A percentile compares a stretch with the other conserved stretches of the same genome.
Evolutionary conservation across 1,140 invertebrate genomes (phyloP).

Genomic region (Drosophila erecta): DNA sequence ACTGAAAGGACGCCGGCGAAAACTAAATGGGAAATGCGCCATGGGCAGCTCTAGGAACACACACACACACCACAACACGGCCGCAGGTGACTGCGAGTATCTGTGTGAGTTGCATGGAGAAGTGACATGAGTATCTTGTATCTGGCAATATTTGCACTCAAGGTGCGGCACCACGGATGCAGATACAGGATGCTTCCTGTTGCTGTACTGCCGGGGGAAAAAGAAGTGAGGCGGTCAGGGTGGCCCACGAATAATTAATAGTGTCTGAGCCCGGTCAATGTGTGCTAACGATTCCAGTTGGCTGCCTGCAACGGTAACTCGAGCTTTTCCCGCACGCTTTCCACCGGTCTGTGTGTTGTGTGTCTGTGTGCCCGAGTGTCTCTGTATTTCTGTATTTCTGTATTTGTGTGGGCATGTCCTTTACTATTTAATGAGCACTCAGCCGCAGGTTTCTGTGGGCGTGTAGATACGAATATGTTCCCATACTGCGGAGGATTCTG

Average conservation of each 20-base stretch:
- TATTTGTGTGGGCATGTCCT: conserved; percentile 17
- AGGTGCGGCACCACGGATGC: conserved; percentile 29
- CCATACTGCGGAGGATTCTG: conserved; percentile 34
- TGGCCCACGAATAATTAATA: conserved; percentile 67
- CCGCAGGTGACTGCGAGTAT: conserved; percentile 16
- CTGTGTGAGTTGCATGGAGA: conserved; percentile 22
- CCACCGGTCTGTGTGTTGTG: conserved; percentile 11
- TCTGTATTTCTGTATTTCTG: conserved; percentile 2
- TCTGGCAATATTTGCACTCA: conserved; percentile 60
- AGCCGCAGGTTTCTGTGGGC: conserved; percentile 44
- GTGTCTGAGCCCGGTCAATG: conserved; percentile 54
- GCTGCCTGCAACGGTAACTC: conserved; percentile 43
- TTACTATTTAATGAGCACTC: conserved; percentile 77
- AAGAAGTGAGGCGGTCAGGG: background rate
- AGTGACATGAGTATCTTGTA: conserved; percentile 42
- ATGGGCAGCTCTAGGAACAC: conserved; percentile 12
- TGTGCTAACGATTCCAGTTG: conserved; percentile 57
- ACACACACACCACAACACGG: background rate
- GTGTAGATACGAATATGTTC: conserved; percentile 29
- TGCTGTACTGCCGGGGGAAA: conserved; percentile 19
- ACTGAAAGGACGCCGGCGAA: conserved; percentile 31
- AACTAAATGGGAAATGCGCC: conserved; percentile 30
- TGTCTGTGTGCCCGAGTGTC: conserved; percentile 1
- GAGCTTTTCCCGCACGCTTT: conserved; percentile 25
- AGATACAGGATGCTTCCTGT: conserved; percentile 48